Evolutionary conservation across 2,797 vertebrate genomes (phyloP), one percentile per base, ranked within the genome.

Genomic region (Pagetopsis macropterus): DNA sequence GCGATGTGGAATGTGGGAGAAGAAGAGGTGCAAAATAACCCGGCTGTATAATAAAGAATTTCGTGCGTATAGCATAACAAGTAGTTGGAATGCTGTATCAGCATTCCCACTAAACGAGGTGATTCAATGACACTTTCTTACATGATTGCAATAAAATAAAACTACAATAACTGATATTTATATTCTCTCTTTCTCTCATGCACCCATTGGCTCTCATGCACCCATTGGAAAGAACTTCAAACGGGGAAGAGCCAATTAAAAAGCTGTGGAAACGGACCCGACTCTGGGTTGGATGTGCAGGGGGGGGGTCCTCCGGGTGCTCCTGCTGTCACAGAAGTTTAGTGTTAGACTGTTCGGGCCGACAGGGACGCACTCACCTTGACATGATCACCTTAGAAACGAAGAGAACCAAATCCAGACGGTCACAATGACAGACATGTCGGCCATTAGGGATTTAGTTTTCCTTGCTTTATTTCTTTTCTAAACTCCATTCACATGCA

Each of bases 301-400:
- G 69, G 9, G 61, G 73, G 5, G 40, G 62, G 16, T 85, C 88
- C 76, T 73, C 65, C 55, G 81, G 80, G 84, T 56, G 59, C 85
- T 62, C 72, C 83, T 68, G 76, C 82, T 91, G 90, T 93, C 92
- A 82, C 76, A 51, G 33, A 31, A 23, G 58, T 70, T 93, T 71
- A 91, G 51, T 31, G 65, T 92, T 87, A 85, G 70, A 63, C 40
- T 19, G 74, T 65, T 21, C 7, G 4, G 61, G 65, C 68, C 62
- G 0, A 33, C 76, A 60, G 83, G 65, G 81, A 84, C 2, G 12
- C 59, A 55, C 83, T 89, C 87, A 89, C 86, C 88, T 90, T 90
- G 88, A 89, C 83, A 46, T 33, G 81, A 85, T 82, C 79, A 76
- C 85, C 75, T 52, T 67, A 58, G 77, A 88, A 87, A 87, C 75